These are phyloP conservation scores for Andricus curvator DNA, from an alignment of 2,888 invertebrate genomes.

Conservation along the genomic window DNA sequence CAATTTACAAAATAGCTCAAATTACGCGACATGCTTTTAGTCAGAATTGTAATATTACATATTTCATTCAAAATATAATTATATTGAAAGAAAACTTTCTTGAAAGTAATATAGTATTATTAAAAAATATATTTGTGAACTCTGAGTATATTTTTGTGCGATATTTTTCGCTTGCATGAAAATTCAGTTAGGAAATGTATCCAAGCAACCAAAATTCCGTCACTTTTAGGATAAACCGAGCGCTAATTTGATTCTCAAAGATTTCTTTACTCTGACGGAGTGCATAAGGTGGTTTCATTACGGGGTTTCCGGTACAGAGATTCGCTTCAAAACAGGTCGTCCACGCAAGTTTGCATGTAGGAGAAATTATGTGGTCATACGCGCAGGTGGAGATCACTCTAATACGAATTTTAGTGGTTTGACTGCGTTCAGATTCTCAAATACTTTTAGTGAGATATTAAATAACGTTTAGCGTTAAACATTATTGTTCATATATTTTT, in stretches of 20 bases:
- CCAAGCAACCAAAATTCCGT: background rate
- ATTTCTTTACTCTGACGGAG: conserved; percentile 47
- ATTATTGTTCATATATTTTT: too few relatives aligned
- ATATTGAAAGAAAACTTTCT: too few relatives aligned
- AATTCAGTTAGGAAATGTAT: conserved; percentile 2
- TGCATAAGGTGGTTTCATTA: conserved; percentile 55
- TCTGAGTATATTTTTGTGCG: background rate
- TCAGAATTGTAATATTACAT: background rate
- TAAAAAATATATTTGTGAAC: background rate
- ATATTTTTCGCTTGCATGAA: background rate
- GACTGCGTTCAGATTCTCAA: conserved; percentile 8
- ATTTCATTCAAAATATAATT: too few relatives aligned
- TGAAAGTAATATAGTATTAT: background rate
- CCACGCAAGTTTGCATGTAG: conserved; percentile 45
- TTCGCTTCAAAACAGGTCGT: conserved; percentile 61
- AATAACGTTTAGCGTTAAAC: too few relatives aligned
- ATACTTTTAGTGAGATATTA: background rate
- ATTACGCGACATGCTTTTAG: background rate
- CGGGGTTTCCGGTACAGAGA: conserved; percentile 57
- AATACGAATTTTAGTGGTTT: conserved; percentile 28
- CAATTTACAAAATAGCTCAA: background rate
- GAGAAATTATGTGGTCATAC: conserved; percentile 49
- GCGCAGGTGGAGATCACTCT: conserved; percentile 41
- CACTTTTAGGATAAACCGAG: conserved; percentile 16
- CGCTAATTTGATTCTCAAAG: conserved; percentile 54